Evolutionary conservation across 2,797 vertebrate genomes (phyloP), one percentile per base, ranked within the genome.

Genomic region (Phataginus tetradactyla): DNA sequence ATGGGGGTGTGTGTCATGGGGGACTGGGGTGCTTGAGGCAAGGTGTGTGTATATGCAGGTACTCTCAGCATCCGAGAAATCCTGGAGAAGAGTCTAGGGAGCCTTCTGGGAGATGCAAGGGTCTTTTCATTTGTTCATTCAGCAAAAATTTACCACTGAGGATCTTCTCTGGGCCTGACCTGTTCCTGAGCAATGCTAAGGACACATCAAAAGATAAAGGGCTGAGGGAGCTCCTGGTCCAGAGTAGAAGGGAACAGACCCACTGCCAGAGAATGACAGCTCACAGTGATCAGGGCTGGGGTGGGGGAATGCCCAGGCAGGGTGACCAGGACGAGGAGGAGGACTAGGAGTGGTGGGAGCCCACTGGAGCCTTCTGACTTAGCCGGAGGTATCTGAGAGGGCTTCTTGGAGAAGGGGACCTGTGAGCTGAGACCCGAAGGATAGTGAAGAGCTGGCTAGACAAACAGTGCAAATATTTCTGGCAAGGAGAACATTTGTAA

Each of bases 1-100:
- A 96, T 96, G 94, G 88, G 94, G 83, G 92, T 3, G 86, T 45
- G 84, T 85, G 93, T 91, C 83, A 95, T 94, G 94, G 96, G 92
- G 69, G 83, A 78, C 63, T 39, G 75, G 97, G 87, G 81, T 37
- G 75, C 90, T 89, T 45, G 63, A 64, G 74, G 64, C 37, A 93
- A 95, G 37, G 63, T 45, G 34, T 77, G 68, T 51, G 34, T 66
- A 61, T 66, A 61, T 21, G 66, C 2, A 42, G 14, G n/a, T 88
- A 34, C 37, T 80, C 45, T 95, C 61, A 91, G 90, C 45, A 95
- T 75, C 78, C 91, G 88, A 92, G 84, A 66, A 83, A 77, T 96
- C 71, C 79, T 90, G 91, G 29, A 90, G 69, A 91, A 95, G 59
- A 84, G 64, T 42, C 55, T 55, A 32, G 68, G 90, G 57, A 93